Conservation (phyloP, 53 echinoderm and acorn worm species). For the Arbacia lixula region DNA sequence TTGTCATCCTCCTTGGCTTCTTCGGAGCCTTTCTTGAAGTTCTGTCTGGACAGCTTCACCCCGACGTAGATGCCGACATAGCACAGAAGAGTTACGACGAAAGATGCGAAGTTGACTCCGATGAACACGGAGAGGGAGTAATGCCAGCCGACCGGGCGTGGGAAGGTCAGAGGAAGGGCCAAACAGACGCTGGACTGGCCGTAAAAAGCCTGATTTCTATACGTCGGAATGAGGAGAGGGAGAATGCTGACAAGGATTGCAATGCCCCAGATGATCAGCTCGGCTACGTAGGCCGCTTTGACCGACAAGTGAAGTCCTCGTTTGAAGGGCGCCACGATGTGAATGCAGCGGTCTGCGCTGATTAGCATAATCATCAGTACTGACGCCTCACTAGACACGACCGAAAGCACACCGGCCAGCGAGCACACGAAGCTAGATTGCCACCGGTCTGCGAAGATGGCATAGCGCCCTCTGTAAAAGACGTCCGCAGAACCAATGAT, state of each 20-base stretch:
- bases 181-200: conserved; percentile 93
- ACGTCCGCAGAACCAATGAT: conserved; percentile 57
- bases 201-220: conserved; percentile 61
- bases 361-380: conserved; percentile 51
- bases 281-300: not conserved
- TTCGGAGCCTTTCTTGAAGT: not conserved
- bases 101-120: conserved; percentile 78
- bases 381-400: conserved; percentile 55
- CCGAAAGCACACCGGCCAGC: conserved; percentile 44
- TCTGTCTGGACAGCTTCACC: not conserved
- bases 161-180: conserved; percentile 78
- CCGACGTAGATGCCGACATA: conserved; percentile 81
- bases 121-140: conserved; percentile 88
- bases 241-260: conserved; percentile 3
- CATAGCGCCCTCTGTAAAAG: conserved; percentile 40
- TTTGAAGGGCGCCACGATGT: conserved; percentile 40
- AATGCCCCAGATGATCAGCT: conserved; percentile 25
- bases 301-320: conserved; percentile 20
- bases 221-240: conserved; percentile 16
- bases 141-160: conserved; percentile 84
- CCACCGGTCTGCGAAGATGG: conserved; percentile 34
- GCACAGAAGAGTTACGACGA: conserved; percentile 79
- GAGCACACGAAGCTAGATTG: conserved; percentile 48
- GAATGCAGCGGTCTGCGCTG: conserved; percentile 50
- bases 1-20: conserved; percentile 4